Evolutionary conservation across 1,140 invertebrate genomes (phyloP).

Genomic region (Armadillidium nasatum): DNA sequence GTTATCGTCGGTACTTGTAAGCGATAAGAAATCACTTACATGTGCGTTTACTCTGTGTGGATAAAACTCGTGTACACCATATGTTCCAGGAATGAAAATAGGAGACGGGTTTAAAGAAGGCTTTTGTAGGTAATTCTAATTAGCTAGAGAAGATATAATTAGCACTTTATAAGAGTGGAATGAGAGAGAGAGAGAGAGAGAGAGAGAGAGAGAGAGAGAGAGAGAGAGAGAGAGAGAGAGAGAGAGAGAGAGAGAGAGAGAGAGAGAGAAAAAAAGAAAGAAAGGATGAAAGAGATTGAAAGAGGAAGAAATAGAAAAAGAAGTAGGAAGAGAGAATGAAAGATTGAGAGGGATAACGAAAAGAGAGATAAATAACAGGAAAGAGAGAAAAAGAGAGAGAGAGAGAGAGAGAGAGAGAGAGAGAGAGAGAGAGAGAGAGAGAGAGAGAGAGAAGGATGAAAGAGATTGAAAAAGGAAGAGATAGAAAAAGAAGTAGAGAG

Average conservation of each 20-base stretch:
- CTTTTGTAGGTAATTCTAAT: slow-evolving; percentile 2
- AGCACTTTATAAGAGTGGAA: background rate
- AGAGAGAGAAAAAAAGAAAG: background rate
- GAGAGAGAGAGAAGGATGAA: background rate
- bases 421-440: background rate
- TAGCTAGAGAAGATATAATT: background rate
- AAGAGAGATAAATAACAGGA: background rate
- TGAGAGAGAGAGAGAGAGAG: background rate
- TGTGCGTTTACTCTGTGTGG: no score
- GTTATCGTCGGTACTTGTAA: no score
- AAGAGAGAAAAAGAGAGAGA: background rate
- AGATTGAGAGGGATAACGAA: background rate
- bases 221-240: background rate
- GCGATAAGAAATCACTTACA: no score
- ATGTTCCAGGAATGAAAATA: background rate
- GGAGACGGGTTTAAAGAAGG: background rate
- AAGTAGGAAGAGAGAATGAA: background rate
- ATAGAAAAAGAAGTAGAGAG: background rate
- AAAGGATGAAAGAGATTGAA: no score
- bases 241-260: background rate
- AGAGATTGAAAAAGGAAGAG: no score
- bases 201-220: background rate
- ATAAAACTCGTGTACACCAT: no score
- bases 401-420: background rate
- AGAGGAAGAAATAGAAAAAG: background rate